Evolutionary conservation across 1,140 invertebrate genomes (phyloP).

Genomic region (Aphis craccivora): DNA sequence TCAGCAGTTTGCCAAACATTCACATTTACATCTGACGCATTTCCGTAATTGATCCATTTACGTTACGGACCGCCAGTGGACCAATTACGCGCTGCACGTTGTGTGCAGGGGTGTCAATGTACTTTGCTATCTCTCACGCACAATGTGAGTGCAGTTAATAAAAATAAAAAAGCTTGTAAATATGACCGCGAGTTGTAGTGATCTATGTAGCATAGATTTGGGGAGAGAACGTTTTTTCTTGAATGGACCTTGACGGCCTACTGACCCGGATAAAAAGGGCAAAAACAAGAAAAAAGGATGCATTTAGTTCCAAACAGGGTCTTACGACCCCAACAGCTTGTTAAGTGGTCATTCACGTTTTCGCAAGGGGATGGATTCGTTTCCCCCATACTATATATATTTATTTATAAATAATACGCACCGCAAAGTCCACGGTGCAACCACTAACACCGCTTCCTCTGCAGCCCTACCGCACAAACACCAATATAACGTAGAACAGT

Average conservation of each 20-base stretch:
- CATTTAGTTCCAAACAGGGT: slow-evolving; percentile 37
- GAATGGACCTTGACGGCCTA: slow-evolving; percentile 38
- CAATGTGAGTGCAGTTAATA: background rate
- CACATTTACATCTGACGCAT: slow-evolving; percentile 33
- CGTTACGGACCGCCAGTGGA: background rate
- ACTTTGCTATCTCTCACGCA: too few species aligned
- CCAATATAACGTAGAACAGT: background rate
- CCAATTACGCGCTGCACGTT: background rate
- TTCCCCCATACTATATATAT: background rate
- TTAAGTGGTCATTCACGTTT: slow-evolving; percentile 57
- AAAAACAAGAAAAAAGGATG: slow-evolving; percentile 24
- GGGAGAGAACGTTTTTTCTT: background rate
- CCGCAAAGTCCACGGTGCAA: slow-evolving; percentile 3
- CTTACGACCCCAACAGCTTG: slow-evolving; percentile 3
- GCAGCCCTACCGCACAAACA: background rate
- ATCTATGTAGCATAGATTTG: background rate
- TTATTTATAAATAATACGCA: background rate
- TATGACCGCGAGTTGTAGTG: background rate
- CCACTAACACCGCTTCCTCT: background rate
- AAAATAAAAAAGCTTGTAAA: background rate
- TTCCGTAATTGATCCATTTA: slow-evolving; percentile 52
- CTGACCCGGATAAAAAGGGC: slow-evolving; percentile 43
- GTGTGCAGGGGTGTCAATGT: background rate
- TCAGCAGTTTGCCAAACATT: slow-evolving; percentile 38
- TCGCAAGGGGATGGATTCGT: slow-evolving; percentile 49